Evolutionary conservation across 2,113 vertebrate species (phyloP).

Genomic region (Recurvirostra avosetta): DNA sequence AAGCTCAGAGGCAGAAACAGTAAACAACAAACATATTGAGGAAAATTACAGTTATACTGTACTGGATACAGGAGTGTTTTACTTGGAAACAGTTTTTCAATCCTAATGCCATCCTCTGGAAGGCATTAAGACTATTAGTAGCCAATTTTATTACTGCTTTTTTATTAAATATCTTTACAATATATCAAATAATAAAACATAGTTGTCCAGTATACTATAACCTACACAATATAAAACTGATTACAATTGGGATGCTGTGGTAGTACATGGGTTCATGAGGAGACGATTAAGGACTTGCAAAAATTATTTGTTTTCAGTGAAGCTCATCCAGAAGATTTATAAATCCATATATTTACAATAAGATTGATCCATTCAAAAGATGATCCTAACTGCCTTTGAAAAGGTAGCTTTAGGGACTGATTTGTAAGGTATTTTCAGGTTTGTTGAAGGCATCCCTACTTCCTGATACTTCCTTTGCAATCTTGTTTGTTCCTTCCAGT

Average conservation of each 20-base stretch:
- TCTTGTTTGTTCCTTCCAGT: neutral
- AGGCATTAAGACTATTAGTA: neutral
- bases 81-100: neutral
- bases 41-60: neutral
- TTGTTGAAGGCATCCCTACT: neutral
- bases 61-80: neutral
- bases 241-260: neutral
- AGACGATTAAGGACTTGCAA: neutral
- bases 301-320: neutral
- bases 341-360: neutral
- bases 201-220: neutral
- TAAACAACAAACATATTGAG: neutral
- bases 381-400: neutral
- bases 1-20: neutral
- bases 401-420: neutral
- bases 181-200: neutral
- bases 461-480: neutral
- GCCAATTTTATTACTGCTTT: neutral
- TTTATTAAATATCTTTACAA: neutral
- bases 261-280: neutral
- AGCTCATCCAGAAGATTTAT: neutral
- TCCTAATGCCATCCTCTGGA: neutral
- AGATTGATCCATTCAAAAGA: neutral
- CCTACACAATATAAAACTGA: neutral
- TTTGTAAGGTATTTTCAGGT: neutral